A percentile compares a stretch with the other conserved stretches of the same genome.
Conservation (phyloP, 1,140 invertebrate species). For the Drosophila santomea region DNA sequence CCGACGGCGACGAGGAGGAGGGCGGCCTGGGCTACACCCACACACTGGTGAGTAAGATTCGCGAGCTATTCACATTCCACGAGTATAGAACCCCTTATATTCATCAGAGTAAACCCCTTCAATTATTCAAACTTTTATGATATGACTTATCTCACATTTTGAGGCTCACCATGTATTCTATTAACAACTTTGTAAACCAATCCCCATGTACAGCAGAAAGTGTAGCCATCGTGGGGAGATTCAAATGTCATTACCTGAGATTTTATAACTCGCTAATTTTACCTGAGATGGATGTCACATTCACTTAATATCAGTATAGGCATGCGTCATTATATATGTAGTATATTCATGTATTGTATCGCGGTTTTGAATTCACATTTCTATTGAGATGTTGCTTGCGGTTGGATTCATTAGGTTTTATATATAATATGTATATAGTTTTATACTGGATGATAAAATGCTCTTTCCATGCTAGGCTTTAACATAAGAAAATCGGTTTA, state of each 20-base stretch:
- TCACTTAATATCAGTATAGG: slow-evolving; percentile 5
- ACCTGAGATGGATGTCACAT: slow-evolving; percentile 23
- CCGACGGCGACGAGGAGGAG: slow-evolving; percentile 86
- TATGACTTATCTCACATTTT: too few species aligned
- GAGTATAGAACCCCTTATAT: too few species aligned
- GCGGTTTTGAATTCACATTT: slow-evolving; percentile 8
- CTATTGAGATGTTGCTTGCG: slow-evolving; percentile 28
- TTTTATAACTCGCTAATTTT: slow-evolving; percentile 20
- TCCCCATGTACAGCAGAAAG: background rate
- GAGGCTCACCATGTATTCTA: too few species aligned
- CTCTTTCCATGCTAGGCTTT: too few species aligned
- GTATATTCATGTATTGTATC: background rate
- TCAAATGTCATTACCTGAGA: slow-evolving; percentile 15
- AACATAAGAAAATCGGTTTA: too few species aligned
- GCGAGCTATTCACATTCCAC: too few species aligned
- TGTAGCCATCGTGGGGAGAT: slow-evolving; percentile 6
- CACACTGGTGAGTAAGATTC: slow-evolving; percentile 89
- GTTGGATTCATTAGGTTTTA: slow-evolving; percentile 15
- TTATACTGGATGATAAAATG: background rate
- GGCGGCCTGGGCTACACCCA: slow-evolving; percentile 90
- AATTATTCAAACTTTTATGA: too few species aligned
- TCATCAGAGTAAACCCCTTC: too few species aligned
- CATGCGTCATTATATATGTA: slow-evolving; percentile 4
- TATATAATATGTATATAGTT: background rate
- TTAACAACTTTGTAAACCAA: background rate